A percentile compares a stretch with the other conserved stretches of the same genome.
Evolutionary conservation across 1,140 invertebrate genomes (phyloP).

Genomic region (Caerostris extrusa): DNA sequence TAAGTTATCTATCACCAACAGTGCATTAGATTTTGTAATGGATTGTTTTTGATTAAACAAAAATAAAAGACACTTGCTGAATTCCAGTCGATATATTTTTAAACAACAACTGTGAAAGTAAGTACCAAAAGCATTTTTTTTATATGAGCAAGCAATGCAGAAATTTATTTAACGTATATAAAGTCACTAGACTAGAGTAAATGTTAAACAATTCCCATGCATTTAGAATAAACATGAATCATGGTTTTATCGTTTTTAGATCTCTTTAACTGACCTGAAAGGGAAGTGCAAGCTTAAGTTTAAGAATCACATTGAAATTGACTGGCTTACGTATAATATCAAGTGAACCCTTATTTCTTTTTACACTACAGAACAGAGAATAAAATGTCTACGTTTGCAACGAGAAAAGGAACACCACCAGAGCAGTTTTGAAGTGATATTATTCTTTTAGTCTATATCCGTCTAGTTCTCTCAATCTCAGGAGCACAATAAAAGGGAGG

Average conservation of each 20-base stretch:
- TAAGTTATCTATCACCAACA: no score
- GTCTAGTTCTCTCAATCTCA: no score
- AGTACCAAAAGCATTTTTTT: not conserved
- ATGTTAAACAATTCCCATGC: not conserved
- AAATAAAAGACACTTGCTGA: not conserved
- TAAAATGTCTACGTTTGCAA: not conserved
- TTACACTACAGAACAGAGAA: not conserved
- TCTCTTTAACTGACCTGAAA: not conserved
- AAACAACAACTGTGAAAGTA: not conserved
- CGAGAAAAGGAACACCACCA: not conserved
- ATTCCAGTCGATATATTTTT: conserved; percentile 13
- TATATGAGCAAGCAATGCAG: not conserved
- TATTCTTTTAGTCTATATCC: no score
- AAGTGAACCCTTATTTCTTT: not conserved
- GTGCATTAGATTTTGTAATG: not conserved
- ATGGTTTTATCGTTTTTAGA: conserved; percentile 2
- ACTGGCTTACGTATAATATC: not conserved
- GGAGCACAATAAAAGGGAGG: no score
- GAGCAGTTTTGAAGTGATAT: not conserved
- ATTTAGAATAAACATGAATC: conserved; percentile 16
- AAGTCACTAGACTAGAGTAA: not conserved
- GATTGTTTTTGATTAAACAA: not conserved
- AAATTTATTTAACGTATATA: conserved; percentile 21
- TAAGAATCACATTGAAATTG: not conserved
- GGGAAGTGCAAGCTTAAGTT: not conserved